phyloP scores from a whole-genome alignment of 2,113 vertebrate species.

The Catagonus wagneri region DNA sequence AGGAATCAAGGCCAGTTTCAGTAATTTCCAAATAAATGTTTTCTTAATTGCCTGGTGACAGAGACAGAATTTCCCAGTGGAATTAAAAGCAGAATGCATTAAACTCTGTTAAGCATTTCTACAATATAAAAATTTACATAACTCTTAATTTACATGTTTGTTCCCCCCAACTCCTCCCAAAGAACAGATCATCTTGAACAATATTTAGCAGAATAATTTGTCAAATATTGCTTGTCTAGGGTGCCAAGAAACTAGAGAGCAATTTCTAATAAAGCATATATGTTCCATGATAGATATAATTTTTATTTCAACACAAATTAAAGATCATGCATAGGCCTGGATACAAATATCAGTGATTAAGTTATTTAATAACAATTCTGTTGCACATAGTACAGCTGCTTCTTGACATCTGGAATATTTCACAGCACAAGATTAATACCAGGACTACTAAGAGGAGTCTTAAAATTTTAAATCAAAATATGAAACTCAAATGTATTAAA shows the following conservation, averaged over 20 bases:
- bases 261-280: slow-evolving; percentile 42
- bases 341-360: slow-evolving; percentile 6
- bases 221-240: background rate
- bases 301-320: slow-evolving; percentile 51
- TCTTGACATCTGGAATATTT: slow-evolving; percentile 45
- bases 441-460: background rate
- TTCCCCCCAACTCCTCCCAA: background rate
- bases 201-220: slow-evolving; percentile 59
- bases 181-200: slow-evolving; percentile 45
- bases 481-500: slow-evolving; percentile 58
- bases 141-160: slow-evolving; percentile 59
- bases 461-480: slow-evolving; percentile 55
- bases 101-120: slow-evolving; percentile 79
- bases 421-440: slow-evolving; percentile 38
- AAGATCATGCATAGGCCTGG: slow-evolving; percentile 42
- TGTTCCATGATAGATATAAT: slow-evolving; percentile 40
- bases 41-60: slow-evolving; percentile 69
- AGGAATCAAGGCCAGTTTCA: slow-evolving; percentile 66
- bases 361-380: background rate
- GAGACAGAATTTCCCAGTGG: slow-evolving; percentile 72
- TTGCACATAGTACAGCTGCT: background rate
- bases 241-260: slow-evolving; percentile 42
- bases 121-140: slow-evolving; percentile 73
- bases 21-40: slow-evolving; percentile 80
- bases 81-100: slow-evolving; percentile 66